Percentiles rank a stretch among this genome's conserved stretches.
phyloP scores from a whole-genome alignment of 2,797 vertebrate species.

The Pristis pectinata region DNA sequence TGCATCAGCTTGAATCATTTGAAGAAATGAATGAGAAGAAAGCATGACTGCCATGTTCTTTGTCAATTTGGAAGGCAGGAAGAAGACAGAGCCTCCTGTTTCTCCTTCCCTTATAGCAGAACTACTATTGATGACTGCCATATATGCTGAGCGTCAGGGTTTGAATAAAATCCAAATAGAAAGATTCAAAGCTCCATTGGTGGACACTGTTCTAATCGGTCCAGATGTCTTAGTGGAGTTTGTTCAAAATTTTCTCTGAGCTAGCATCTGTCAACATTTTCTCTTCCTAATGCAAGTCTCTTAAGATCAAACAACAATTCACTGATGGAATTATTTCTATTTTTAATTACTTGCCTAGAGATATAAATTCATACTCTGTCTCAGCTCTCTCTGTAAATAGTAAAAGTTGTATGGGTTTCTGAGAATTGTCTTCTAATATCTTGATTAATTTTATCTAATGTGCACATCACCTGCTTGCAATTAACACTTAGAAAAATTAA shows the following conservation, averaged over 20 bases:
- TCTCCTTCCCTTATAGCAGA: not conserved
- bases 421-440: not conserved
- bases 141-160: not conserved
- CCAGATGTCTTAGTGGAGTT: too few species aligned
- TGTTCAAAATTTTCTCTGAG: not conserved
- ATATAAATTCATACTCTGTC: not conserved
- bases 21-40: not conserved
- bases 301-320: not conserved
- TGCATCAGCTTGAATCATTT: not conserved
- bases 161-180: not conserved
- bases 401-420: not conserved
- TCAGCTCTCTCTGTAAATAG: not conserved
- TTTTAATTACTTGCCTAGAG: not conserved
- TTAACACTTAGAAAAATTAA: not conserved
- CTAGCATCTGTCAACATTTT: not conserved
- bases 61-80: not conserved
- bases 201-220: not conserved
- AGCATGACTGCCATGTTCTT: not conserved
- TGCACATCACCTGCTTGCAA: not conserved
- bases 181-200: not conserved
- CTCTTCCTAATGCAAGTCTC: not conserved
- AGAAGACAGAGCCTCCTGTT: not conserved
- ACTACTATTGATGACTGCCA: not conserved
- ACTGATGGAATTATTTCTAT: not conserved
- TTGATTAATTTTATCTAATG: not conserved